Base-by-base conservation (phyloP, 1,140 invertebrate species). In the Drosophila kurseongensis region DNA sequence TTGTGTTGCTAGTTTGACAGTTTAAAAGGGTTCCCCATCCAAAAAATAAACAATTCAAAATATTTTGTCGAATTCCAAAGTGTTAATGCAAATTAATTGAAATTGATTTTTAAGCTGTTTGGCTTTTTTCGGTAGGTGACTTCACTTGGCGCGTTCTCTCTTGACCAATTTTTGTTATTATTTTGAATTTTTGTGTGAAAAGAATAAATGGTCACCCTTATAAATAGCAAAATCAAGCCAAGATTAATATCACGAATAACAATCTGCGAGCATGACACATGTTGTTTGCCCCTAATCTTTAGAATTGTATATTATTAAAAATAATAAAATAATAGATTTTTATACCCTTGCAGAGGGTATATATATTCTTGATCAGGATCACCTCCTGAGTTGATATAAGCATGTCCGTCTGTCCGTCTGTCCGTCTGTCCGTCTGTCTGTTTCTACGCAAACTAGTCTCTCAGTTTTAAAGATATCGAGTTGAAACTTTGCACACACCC, bases 221-320 rank as follows among this genome's bases (percentile, higher is more conserved):
- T 23, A 23, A 23, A 23, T 23, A 23, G 23, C 23, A 4, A 23
- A 23, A 50, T 45, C 32, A 36, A 42, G 29, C 10, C 23, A 42
- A 59, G 56, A 45, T 59, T 69, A 57, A 74, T 68, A 47, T 74
- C 9, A 55, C 6, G n/a, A 8, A 10, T 36, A 38, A 41, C 38
- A 16, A 60, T 16, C 65, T n/a, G n/a, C n/a, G n/a, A n/a, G n/a
- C n/a, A n/a, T n/a, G n/a, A n/a, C n/a, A n/a, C n/a, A 83, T 36
- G 14, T 38, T 56, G 16, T 29, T 41, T 72, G 13, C 35, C 18
- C n/a, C 32, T 56, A 56, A 63, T 56, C 32, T 18, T 63, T 45
- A 41, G 12, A 40, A 44, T 51, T 62, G 50, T 38, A 13, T 59
- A 45, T 44, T 51, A 18, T 65, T 42, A 23, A 23, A 23, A 4